Base-by-base conservation (phyloP, 2,888 invertebrate genomes). In the Coenonympha glycerion region DNA sequence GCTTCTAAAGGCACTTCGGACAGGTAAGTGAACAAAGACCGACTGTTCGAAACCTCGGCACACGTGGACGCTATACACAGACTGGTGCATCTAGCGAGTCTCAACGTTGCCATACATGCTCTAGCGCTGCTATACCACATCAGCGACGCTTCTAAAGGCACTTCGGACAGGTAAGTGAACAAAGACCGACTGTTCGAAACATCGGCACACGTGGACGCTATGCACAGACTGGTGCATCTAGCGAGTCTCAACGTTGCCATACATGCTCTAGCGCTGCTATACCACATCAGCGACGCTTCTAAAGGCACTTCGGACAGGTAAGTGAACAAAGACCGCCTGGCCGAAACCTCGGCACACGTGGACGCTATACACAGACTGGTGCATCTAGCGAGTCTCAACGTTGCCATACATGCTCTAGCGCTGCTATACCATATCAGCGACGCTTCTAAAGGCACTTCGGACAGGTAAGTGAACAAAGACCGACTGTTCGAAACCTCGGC, bases 331-430 rank as follows among this genome's bases (percentile, higher is more conserved):
- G 3, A 11, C n/a, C 28, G 11, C 28, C 2, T 28, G 28, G 11
- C 11, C 3, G 28, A 88, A 24, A 71, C 94, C 0, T 68, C 84
- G 0, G 85, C 89, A 16, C 93, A 95, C 65, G 79, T 93, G 13
- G 90, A 93, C 65, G 92, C 92, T 0, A 80, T 95, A 47, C 95
- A 93, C 73, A 91, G 91, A 62, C 87, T 95, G 9, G 93, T 94
- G 3, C 94, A 95, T 62, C 73, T 93, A 26, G 91, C 93, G 0
- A 89, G 89, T 28, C 90, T 92, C 60, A 91, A 90, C 65, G 74
- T 82, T 0, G 79, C 89, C 0, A 72, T 89, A 36, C 89, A 87
- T 47, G 90, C 90, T 1, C 64, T 90, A 0, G 88, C 87, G 6
- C 69, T 90, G 52, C 66, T 90, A 13, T 85, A 85, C 51, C 89